A percentile compares a stretch with the other conserved stretches of the same genome.
These are phyloP conservation scores for Paramuricea clavata DNA, from an alignment of 92 coral and sea anemone genomes.

Conservation along the genomic window DNA sequence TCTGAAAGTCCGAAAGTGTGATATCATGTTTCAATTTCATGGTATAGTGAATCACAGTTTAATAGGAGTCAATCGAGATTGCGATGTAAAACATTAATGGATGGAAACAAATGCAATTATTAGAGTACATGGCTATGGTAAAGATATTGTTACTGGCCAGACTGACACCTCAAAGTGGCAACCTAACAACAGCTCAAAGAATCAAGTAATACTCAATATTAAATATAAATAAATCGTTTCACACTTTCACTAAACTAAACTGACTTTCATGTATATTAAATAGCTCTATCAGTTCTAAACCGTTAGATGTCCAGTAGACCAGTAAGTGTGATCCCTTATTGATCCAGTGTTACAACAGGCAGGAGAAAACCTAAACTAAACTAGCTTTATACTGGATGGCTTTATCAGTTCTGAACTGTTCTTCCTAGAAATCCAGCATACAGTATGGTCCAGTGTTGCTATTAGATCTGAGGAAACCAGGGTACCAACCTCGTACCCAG, in stretches of 20 bases:
- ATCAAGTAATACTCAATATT: constrained; percentile 76
- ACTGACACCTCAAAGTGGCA: constrained; percentile 81
- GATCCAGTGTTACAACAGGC: background rate
- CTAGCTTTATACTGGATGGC: too few relatives aligned
- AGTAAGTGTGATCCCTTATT: background rate
- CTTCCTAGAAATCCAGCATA: too few relatives aligned
- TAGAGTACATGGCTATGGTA: constrained; percentile 40
- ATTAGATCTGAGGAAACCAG: too few relatives aligned
- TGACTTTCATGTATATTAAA: background rate
- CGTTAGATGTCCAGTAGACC: background rate
- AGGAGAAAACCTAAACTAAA: too few relatives aligned
- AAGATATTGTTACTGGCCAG: constrained; percentile 82
- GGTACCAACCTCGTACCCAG: too few relatives aligned
- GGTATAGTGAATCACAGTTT: too few relatives aligned
- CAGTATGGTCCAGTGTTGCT: too few relatives aligned
- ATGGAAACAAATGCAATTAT: background rate
- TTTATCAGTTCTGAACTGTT: too few relatives aligned
- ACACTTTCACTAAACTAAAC: too few relatives aligned
- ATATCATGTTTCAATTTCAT: background rate
- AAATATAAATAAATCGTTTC: too few relatives aligned
- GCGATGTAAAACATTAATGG: background rate
- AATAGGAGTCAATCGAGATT: background rate
- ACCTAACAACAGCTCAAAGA: constrained; percentile 83
- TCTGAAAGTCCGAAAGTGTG: background rate
- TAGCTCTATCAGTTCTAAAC: background rate